A percentile compares a stretch with the other conserved stretches of the same genome.
Evolutionary conservation across 2,888 invertebrate genomes (phyloP).

Genomic region (Aphelenchoides bicaudatus): DNA sequence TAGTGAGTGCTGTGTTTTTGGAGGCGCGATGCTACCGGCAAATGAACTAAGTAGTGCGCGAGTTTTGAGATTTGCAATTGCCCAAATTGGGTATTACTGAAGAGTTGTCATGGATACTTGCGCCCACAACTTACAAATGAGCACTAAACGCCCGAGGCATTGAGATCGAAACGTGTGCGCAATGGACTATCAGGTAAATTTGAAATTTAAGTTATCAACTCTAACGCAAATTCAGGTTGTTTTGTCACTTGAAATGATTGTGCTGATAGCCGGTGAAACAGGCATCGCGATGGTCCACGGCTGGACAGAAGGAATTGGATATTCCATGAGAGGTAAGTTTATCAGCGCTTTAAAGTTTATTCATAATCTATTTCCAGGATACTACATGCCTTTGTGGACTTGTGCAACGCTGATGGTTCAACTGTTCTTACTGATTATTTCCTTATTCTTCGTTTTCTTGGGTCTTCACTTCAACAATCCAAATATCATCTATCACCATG

Average conservation of each 20-base stretch:
- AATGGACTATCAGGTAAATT: constrained; percentile 9
- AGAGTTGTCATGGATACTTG: background rate
- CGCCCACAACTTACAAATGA: background rate
- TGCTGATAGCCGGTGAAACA: constrained; percentile 37
- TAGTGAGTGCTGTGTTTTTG: constrained; percentile 25
- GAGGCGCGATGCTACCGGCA: constrained; percentile 29
- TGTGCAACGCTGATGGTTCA: constrained; percentile 37
- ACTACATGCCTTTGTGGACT: constrained; percentile 35
- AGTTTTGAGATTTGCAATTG: background rate
- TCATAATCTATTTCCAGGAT: constrained; percentile 20
- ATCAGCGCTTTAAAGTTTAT: background rate
- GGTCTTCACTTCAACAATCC: constrained; percentile 36
- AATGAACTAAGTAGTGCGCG: constrained; percentile 20
- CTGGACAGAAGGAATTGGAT: constrained; percentile 39
- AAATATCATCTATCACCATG: constrained; percentile 33
- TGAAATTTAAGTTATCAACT: background rate
- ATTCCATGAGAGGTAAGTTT: constrained; percentile 19
- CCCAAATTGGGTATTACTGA: background rate
- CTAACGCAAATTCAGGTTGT: constrained; percentile 28
- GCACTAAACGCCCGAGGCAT: background rate
- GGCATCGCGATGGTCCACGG: constrained; percentile 35
- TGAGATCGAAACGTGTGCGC: background rate
- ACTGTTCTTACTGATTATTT: constrained; percentile 35
- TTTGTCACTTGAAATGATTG: constrained; percentile 29
- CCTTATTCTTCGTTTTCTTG: constrained; percentile 36